phyloP scores from a whole-genome alignment of 2,797 vertebrate species.

The Sebastes variabilis region DNA sequence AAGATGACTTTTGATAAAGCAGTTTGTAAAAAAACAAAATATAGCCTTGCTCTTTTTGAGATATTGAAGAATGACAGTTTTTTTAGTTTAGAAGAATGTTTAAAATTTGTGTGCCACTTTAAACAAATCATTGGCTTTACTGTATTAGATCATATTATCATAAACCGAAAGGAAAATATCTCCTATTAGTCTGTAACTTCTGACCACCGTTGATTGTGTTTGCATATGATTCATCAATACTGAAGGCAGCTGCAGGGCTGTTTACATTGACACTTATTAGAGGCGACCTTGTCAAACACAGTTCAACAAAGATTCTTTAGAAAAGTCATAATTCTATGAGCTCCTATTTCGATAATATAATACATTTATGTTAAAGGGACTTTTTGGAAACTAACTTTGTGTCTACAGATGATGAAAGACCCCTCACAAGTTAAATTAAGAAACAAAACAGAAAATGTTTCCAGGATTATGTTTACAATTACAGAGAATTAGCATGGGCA shows the following conservation, averaged over 20 bases:
- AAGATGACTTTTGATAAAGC: not conserved
- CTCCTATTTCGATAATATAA: not conserved
- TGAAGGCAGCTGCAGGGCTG: not conserved
- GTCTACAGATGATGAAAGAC: not conserved
- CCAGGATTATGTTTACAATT: not conserved
- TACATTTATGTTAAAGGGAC: not conserved
- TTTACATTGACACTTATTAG: not conserved
- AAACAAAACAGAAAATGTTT: not conserved
- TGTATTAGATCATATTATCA: not conserved
- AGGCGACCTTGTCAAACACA: not conserved
- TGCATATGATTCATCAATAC: not conserved
- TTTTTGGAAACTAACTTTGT: not conserved
- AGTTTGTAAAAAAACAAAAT: not conserved
- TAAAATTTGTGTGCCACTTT: not conserved
- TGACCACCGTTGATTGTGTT: not conserved
- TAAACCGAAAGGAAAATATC: not conserved
- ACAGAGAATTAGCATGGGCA: not conserved
- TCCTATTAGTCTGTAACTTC: not conserved
- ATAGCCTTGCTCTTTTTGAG: not conserved
- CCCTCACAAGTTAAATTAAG: not conserved
- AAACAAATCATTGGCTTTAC: not conserved
- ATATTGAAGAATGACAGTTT: not conserved
- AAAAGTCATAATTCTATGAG: not conserved
- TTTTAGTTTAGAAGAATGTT: not conserved
- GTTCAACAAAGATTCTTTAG: not conserved